Base-by-base conservation (phyloP, 2,113 vertebrate genomes). In the Mormyrus lacerda region DNA sequence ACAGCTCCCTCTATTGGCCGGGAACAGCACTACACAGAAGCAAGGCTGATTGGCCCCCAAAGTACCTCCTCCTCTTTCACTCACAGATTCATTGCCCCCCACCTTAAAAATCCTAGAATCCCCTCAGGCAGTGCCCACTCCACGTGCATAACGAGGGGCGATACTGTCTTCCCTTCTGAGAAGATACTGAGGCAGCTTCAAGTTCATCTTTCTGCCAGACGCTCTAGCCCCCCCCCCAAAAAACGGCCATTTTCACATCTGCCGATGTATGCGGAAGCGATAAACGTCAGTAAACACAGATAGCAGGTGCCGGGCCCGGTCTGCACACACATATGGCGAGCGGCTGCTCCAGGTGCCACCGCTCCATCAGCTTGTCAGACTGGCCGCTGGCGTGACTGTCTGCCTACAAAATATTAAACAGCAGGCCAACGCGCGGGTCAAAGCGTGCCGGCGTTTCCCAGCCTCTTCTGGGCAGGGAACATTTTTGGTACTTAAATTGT, bases 281-380 rank as follows among this genome's bases (percentile, higher is more conserved):
- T 87, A 87, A 51, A 55, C 31, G 27, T 53, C 27, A 17, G 85
- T 86, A 86, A 86, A 53, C 85, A 85, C 45, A 85, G 82, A 85
- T 85, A 85, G 45, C 82, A 85, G 19, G 83, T 55, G 24, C 31
- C 17, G 4, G 7, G 1, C 27, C 50, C 13, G 15, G 13, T 50
- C 85, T 35, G 35, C n/a, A 6, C n/a, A 1, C 85, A 39, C 50
- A 87, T 39, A 53, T 87, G 85, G 31, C 31, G 11, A 35, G 17
- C 31, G 3, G 85, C 24, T 2, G 15, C 27, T 53, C 15, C 47
- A 79, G 73, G 35, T 79, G 35, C 13, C 35, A 1, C 15, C 6
- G 39, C 42, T 83, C 42, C 39, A 85, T 85, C 83, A 47, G 44
- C 44, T 48, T 85, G 83, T 48, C 47, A 50, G 31, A 48, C 47